A percentile compares a stretch with the other conserved stretches of the same genome.
Evolutionary conservation across 2,888 invertebrate genomes (phyloP).

Genomic region (Rotaria macrura): DNA sequence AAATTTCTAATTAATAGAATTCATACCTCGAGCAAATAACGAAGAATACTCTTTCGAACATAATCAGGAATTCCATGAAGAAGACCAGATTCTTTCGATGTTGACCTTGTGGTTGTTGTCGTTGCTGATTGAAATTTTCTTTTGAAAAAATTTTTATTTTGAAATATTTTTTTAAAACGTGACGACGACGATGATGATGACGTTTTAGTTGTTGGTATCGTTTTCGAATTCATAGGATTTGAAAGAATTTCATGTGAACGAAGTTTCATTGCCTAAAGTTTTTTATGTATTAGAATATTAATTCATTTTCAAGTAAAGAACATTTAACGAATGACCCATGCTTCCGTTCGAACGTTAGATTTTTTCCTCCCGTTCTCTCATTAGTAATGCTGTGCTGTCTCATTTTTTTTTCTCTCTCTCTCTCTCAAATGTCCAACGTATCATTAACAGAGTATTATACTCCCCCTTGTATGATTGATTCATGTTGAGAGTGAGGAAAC

Average conservation of each 20-base stretch:
- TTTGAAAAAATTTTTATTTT: background rate
- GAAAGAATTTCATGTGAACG: slow-evolving; percentile 16
- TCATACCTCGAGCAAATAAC: background rate
- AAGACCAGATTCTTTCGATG: background rate
- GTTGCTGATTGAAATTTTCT: background rate
- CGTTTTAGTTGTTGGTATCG: background rate
- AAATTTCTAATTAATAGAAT: background rate
- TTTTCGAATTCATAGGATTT: background rate
- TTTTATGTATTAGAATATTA: background rate
- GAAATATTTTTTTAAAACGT: slow-evolving; percentile 3
- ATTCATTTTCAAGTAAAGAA: slow-evolving; percentile 2
- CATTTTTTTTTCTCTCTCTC: background rate
- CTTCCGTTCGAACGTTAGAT: background rate
- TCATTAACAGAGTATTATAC: background rate
- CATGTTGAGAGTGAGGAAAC: background rate
- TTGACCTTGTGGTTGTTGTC: background rate
- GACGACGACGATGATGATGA: too few relatives aligned
- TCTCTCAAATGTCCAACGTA: background rate
- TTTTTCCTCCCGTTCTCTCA: slow-evolving; percentile 9
- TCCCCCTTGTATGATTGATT: background rate
- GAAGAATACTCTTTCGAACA: background rate
- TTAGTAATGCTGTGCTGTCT: background rate
- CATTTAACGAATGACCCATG: slow-evolving; percentile 7
- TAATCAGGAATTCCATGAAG: background rate
- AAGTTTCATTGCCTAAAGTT: background rate